A percentile compares a stretch with the other conserved stretches of the same genome.
These are phyloP conservation scores for Anagrus nilaparvatae DNA, from an alignment of 1,140 invertebrate genomes.

Conservation along the genomic window DNA sequence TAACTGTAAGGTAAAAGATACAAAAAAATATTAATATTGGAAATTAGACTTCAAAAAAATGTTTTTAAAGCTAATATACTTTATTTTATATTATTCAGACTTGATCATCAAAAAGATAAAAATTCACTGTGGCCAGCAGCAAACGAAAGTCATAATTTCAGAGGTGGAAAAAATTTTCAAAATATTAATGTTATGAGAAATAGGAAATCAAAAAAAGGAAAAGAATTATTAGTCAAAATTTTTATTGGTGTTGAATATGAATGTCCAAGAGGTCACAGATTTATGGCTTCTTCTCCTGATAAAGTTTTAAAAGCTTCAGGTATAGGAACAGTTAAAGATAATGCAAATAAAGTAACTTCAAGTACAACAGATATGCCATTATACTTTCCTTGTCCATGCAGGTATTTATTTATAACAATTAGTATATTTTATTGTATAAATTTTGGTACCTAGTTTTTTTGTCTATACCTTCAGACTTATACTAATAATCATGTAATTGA, in stretches of 20 bases:
- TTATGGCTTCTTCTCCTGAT: conserved; percentile 86
- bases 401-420: conserved; percentile 37
- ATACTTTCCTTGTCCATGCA: conserved; percentile 81
- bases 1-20: conserved; percentile 55
- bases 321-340: conserved; percentile 70
- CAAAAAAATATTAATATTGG: background rate
- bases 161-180: conserved; percentile 35
- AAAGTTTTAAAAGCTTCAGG: conserved; percentile 70
- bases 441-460: too few species aligned
- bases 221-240: conserved; percentile 76
- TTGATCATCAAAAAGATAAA: conserved; percentile 39
- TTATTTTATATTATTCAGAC: conserved; percentile 20
- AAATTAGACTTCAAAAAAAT: background rate
- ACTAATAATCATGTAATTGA: too few species aligned
- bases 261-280: conserved; percentile 88
- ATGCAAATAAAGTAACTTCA: conserved; percentile 69
- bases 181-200: conserved; percentile 34
- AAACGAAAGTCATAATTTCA: conserved; percentile 32
- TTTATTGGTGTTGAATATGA: conserved; percentile 97
- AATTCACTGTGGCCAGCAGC: conserved; percentile 35
- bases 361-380: conserved; percentile 76
- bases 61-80: too few species aligned
- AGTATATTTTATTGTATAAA: conserved; percentile 3
- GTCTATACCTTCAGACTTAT: too few species aligned
- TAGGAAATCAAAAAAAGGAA: conserved; percentile 39